Evolutionary conservation across 2,888 invertebrate species (phyloP).

Genomic region (Dasysyrphus tricinctus): DNA sequence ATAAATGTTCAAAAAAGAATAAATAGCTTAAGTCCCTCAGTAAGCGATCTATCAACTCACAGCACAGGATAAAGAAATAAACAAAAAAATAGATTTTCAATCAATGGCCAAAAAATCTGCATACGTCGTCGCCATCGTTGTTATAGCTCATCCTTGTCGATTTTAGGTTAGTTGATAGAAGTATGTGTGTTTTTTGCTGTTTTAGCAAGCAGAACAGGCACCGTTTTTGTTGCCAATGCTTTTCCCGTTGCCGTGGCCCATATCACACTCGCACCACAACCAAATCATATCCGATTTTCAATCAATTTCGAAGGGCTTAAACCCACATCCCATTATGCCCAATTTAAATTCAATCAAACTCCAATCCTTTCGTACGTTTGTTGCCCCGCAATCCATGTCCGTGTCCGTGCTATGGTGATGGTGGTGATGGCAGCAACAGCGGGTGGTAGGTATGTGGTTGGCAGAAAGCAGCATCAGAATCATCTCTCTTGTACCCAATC

Average conservation of each 20-base stretch:
- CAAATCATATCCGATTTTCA: conserved; percentile 75
- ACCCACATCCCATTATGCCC: conserved; percentile 75
- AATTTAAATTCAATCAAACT: conserved; percentile 76
- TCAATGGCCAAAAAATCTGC: conserved; percentile 52
- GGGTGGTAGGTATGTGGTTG: not conserved
- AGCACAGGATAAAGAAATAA: not conserved
- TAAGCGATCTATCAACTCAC: conserved; percentile 35
- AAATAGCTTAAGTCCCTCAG: conserved; percentile 16
- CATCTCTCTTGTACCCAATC: not conserved
- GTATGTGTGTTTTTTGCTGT: conserved; percentile 3
- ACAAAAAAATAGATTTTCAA: conserved; percentile 26
- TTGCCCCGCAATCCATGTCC: conserved; percentile 32
- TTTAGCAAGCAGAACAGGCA: conserved; percentile 17
- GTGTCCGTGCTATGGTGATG: not conserved
- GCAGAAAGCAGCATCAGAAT: not conserved
- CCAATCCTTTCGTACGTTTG: conserved; percentile 73
- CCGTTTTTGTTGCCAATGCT: not conserved
- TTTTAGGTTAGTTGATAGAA: not conserved
- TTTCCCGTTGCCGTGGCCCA: not conserved
- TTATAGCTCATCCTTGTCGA: conserved; percentile 7
- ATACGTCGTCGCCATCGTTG: conserved; percentile 29
- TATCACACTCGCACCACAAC: not conserved
- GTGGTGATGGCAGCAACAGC: not conserved
- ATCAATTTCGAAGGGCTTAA: conserved; percentile 75
- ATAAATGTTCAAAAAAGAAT: conserved; percentile 8